Base-by-base conservation (phyloP, 1,140 invertebrate species). In the Aphelenchoides fujianensis region DNA sequence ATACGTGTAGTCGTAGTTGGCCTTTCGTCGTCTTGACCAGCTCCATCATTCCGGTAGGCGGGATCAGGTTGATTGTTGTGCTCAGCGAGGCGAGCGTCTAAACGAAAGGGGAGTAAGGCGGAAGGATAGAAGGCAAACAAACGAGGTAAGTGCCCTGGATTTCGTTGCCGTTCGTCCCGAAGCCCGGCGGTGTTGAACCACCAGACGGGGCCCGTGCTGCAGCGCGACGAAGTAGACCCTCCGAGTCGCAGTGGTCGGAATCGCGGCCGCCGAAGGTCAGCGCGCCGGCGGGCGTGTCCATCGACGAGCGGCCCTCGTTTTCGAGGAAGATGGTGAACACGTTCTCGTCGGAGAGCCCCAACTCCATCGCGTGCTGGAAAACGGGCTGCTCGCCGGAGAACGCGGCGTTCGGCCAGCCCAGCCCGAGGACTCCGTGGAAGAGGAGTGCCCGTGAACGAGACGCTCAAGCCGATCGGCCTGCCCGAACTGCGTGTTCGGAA, bases 381-480 rank as follows among this genome's bases (percentile, higher is more conserved):
- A 64, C 3, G 3, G 62, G 62, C n/a, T 7, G 7, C 59, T 5
- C 62, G 34, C 23, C 27, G n/a, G 35, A 32, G 9, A 53, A 53
- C 27, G 5, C 5, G n/a, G 23, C 3, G 5, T 3, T 32, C 23
- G 3, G 27, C 35, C 7, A 64, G 3, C 5, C 62, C 5, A 64
- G 62, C 7, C 62, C 62, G 28, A 64, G 27, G 3, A 64, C 34
- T 64, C 62, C 62, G 23, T 64, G n/a, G 23, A 64, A 64, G 5
- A 32, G 5, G 5, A n/a, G 62, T n/a, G 3, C 34, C 62, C 12
- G 23, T 48, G 9, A 64, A 52, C 5, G 5, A 35, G 5, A 9
- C 28, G 30, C 34, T 52, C 5, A n/a, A 64, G 9, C 5, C 62
- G 5, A 48, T 64, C 27, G 5, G 62, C 62, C n/a, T 7, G 9